phyloP scores from a whole-genome alignment of 1,140 invertebrate species.

The Drosophila grimshawi region DNA sequence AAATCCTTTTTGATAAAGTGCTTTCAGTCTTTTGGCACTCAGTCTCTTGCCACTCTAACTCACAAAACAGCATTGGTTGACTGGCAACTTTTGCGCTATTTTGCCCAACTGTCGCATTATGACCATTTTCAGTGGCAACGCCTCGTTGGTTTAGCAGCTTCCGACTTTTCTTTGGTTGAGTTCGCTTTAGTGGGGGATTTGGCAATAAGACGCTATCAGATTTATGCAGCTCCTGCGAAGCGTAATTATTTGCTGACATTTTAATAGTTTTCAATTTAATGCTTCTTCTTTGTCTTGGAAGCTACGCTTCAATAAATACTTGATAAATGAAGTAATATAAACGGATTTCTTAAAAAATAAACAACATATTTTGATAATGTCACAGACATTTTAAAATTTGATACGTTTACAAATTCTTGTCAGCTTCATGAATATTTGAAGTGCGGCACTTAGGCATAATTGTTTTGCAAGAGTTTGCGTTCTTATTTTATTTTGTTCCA shows the following conservation, averaged over 20 bases:
- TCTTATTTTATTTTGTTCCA: slow-evolving; percentile 29
- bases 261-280: slow-evolving; percentile 77
- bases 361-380: too few species aligned
- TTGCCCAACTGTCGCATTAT: slow-evolving; percentile 75
- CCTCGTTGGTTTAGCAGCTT: slow-evolving; percentile 59
- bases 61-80: slow-evolving; percentile 22
- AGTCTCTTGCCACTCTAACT: slow-evolving; percentile 3
- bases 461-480: slow-evolving; percentile 58
- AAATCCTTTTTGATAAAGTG: slow-evolving; percentile 83
- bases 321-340: slow-evolving; percentile 15
- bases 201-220: slow-evolving; percentile 63
- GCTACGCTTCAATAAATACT: slow-evolving; percentile 31
- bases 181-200: slow-evolving; percentile 78
- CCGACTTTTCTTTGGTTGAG: slow-evolving; percentile 42
- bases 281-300: slow-evolving; percentile 25
- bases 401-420: slow-evolving; percentile 19
- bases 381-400: too few species aligned
- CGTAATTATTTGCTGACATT: slow-evolving; percentile 82
- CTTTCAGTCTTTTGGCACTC: slow-evolving; percentile 55
- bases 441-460: slow-evolving; percentile 72
- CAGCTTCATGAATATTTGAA: slow-evolving; percentile 72
- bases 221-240: slow-evolving; percentile 73
- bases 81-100: slow-evolving; percentile 50
- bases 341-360: too few species aligned
- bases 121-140: slow-evolving; percentile 62